Conservation (phyloP, 2,888 invertebrate species). For the Sphaerophoria rueppellii region DNA sequence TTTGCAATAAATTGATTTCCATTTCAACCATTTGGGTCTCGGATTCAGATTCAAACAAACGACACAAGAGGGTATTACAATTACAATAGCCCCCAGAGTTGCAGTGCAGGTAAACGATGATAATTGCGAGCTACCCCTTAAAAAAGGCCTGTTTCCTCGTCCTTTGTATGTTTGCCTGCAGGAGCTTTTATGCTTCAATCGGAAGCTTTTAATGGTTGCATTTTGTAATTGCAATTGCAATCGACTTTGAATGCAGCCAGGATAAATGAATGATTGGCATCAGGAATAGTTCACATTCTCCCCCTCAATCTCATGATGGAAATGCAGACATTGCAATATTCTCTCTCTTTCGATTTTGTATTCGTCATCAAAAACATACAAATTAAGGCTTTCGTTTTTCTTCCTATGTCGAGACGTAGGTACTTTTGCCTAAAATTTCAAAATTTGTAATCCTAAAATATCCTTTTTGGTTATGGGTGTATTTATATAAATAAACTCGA, state of each 20-base stretch:
- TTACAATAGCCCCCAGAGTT: neutral
- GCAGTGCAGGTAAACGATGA: constrained; percentile 30
- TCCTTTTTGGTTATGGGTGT: neutral
- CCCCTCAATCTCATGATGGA: neutral
- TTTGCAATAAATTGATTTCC: constrained; percentile 71
- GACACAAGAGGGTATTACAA: neutral
- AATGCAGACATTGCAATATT: constrained; percentile 8
- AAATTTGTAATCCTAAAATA: neutral
- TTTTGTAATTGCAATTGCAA: constrained; percentile 65
- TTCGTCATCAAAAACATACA: neutral
- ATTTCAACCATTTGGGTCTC: constrained; percentile 38
- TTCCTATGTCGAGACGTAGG: neutral
- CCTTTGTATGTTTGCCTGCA: neutral
- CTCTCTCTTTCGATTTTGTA: neutral
- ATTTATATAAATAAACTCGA: neutral
- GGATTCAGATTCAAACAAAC: neutral
- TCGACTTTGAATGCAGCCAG: constrained; percentile 30
- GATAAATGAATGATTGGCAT: constrained; percentile 37
- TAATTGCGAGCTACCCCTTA: constrained; percentile 9
- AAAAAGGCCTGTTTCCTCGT: neutral
- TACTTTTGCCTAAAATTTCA: neutral
- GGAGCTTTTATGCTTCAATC: neutral
- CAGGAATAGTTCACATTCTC: constrained; percentile 5
- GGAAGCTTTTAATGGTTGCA: constrained; percentile 66
- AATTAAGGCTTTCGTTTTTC: neutral